Evolutionary conservation across 2,888 invertebrate species (phyloP).

Genomic region (Zele albiditarsus): DNA sequence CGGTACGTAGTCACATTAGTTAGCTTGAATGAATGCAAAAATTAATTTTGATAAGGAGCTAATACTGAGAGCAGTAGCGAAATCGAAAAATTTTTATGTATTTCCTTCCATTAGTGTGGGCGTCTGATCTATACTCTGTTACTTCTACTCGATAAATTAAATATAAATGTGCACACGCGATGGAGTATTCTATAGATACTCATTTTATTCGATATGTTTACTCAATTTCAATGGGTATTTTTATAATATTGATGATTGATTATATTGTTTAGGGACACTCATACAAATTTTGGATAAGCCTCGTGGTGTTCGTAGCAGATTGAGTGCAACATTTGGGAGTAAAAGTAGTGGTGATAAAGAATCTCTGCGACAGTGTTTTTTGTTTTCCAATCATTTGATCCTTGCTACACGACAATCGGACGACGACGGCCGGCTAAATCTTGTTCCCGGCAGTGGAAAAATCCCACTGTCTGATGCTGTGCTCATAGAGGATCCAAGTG

Average conservation of each 20-base stretch:
- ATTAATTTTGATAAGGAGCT: too few relatives aligned
- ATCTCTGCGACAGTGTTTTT: slow-evolving; percentile 86
- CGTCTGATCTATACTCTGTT: slow-evolving; percentile 18
- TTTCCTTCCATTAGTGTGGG: not conserved
- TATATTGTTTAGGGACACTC: slow-evolving; percentile 77
- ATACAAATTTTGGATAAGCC: slow-evolving; percentile 83
- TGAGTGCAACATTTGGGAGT: slow-evolving; percentile 76
- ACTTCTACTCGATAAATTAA: slow-evolving; percentile 20
- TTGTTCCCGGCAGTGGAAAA: slow-evolving; percentile 87
- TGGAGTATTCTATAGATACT: not conserved
- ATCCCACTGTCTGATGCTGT: slow-evolving; percentile 89
- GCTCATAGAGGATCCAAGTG: slow-evolving; percentile 88
- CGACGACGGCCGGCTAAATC: slow-evolving; percentile 88
- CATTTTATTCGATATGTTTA: not conserved
- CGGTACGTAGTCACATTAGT: not conserved
- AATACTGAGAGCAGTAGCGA: too few relatives aligned
- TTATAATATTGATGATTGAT: not conserved
- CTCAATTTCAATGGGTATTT: not conserved
- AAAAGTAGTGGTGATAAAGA: slow-evolving; percentile 77
- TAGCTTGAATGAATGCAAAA: not conserved
- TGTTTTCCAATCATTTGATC: slow-evolving; percentile 92
- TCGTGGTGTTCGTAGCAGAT: slow-evolving; percentile 75
- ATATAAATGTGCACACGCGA: not conserved
- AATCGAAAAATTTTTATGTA: too few relatives aligned
- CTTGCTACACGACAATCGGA: slow-evolving; percentile 84